A percentile compares a stretch with the other conserved stretches of the same genome.
phyloP scores from a whole-genome alignment of 2,797 vertebrate species.

The Todus mexicanus region DNA sequence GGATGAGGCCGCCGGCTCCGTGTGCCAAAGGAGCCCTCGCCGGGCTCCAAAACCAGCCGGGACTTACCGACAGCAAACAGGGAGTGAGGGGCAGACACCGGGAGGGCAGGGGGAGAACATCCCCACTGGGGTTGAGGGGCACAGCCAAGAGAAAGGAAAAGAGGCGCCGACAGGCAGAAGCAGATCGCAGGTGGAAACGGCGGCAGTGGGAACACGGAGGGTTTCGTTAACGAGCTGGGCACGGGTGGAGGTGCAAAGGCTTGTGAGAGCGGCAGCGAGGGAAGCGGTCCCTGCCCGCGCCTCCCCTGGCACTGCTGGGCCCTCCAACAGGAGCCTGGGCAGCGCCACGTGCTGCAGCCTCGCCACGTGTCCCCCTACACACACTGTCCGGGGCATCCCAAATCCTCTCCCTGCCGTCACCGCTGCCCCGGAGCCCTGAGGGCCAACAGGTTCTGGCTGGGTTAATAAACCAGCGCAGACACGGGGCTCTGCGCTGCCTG shows the following conservation, averaged over 20 bases:
- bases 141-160: neutral
- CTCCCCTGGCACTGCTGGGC: neutral
- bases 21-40: neutral
- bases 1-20: accelerated
- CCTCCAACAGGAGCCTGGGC: neutral
- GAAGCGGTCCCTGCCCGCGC: neutral
- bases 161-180: neutral
- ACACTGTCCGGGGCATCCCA: neutral
- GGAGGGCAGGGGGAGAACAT: neutral
- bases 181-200: conserved; percentile 21
- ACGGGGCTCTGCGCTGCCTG: neutral
- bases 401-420: neutral
- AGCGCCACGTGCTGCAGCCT: neutral
- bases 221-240: neutral
- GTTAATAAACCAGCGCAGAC: accelerated
- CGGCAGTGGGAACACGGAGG: neutral
- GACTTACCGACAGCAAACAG: neutral
- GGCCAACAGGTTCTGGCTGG: neutral
- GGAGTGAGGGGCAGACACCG: neutral
- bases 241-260: neutral
- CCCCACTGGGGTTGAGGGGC: neutral
- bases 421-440: neutral
- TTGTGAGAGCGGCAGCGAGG: neutral
- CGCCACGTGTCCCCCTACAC: accelerated
- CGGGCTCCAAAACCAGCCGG: neutral